Conservation (phyloP, 2,888 invertebrate genomes). For the Graphium colonna region DNA sequence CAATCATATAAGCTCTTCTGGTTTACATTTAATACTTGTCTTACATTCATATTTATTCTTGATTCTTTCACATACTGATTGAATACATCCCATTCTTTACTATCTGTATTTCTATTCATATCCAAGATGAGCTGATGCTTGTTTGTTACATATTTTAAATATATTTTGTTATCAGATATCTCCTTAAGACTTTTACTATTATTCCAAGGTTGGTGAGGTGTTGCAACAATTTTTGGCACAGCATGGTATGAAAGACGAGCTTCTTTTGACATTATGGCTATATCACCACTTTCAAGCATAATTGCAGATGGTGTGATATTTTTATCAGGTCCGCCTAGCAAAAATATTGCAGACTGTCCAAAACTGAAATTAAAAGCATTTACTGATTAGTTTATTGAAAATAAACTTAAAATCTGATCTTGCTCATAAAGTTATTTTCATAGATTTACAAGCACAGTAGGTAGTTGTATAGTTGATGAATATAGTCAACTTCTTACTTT, state of each 20-base stretch:
- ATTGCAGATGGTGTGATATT: conserved; percentile 85
- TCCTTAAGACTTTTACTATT: conserved; percentile 27
- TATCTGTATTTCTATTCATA: conserved; percentile 44
- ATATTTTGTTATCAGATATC: conserved; percentile 21
- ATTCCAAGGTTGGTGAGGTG: conserved; percentile 72
- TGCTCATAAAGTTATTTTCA: too few relatives aligned
- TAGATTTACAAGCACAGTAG: too few relatives aligned
- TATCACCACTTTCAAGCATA: conserved; percentile 92
- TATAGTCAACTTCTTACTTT: too few relatives aligned
- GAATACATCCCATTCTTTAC: conserved; percentile 75
- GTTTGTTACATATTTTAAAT: conserved; percentile 45
- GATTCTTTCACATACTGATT: conserved; percentile 83
- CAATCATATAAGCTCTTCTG: conserved; percentile 62
- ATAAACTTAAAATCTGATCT: too few relatives aligned
- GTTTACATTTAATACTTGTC: conserved; percentile 89
- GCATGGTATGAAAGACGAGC: conserved; percentile 95
- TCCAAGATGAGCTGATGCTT: conserved; percentile 33
- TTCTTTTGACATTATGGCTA: conserved; percentile 92
- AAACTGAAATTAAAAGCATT: conserved; percentile 83
- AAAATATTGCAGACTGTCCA: conserved; percentile 96
- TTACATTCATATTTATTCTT: conserved; percentile 95
- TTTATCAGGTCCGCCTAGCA: conserved; percentile 90
- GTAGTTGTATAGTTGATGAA: too few relatives aligned
- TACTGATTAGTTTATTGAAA: too few relatives aligned
- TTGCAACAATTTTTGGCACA: conserved; percentile 90